Percentiles rank a stretch among this genome's conserved stretches.
These are phyloP conservation scores for Synaphobranchus kaupii DNA, from an alignment of 2,797 vertebrate genomes.

Conservation along the genomic window DNA sequence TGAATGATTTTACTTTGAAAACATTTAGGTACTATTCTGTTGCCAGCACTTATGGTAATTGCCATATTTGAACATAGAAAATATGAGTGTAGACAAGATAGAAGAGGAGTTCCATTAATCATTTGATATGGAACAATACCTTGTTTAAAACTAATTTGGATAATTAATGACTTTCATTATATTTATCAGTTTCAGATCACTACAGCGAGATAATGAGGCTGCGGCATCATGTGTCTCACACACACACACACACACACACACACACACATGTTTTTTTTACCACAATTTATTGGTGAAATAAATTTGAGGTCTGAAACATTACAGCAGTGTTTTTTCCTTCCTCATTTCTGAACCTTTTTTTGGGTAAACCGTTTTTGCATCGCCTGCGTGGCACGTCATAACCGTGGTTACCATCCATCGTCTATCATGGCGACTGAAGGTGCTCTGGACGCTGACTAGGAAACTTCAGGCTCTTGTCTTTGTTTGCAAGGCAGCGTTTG, in stretches of 20 bases:
- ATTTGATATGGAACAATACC: not conserved
- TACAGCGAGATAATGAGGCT: not conserved
- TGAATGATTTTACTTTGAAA: not conserved
- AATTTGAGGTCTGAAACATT: not conserved
- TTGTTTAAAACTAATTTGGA: not conserved
- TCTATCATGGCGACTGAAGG: not conserved
- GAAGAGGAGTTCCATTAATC: not conserved
- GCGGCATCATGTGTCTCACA: not conserved
- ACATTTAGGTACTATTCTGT: not conserved
- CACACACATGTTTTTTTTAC: not conserved
- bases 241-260: not conserved
- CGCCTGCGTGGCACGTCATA: not conserved
- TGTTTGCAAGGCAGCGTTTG: not conserved
- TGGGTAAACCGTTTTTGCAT: not conserved
- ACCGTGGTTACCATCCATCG: not conserved
- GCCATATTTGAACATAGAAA: not conserved
- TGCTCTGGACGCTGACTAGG: not conserved
- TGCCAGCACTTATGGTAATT: not conserved
- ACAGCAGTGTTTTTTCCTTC: not conserved
- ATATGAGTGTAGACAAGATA: not conserved
- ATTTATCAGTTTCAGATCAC: not conserved
- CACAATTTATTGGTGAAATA: not conserved
- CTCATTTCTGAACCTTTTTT: not conserved
- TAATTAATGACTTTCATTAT: constrained; percentile 8
- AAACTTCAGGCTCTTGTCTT: not conserved